Evolutionary conservation across 2,113 vertebrate species (phyloP).

Genomic region (Urocynchramus pylzowi): DNA sequence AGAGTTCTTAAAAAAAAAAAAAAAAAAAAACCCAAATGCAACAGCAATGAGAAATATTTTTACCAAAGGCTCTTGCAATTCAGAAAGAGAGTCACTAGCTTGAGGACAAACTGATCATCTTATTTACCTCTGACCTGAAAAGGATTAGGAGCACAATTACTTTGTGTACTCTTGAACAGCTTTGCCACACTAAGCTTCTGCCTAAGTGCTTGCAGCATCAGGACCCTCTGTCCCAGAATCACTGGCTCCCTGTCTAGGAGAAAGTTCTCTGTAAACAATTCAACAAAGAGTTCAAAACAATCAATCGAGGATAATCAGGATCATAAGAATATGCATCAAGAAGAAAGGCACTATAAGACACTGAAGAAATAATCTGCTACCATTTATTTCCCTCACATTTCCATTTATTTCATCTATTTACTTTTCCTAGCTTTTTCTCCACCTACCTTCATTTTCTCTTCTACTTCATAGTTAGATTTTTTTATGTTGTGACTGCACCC

Average conservation of each 20-base stretch:
- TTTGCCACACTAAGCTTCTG: neutral
- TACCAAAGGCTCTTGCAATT: neutral
- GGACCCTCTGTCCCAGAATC: neutral
- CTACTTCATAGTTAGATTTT: neutral
- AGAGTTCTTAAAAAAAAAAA: neutral
- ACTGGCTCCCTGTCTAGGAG: neutral
- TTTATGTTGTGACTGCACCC: neutral
- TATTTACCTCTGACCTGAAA: neutral
- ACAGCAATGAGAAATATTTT: constrained; percentile 4
- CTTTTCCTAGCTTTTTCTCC: neutral
- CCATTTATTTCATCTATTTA: neutral
- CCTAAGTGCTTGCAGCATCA: neutral
- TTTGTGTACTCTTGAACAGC: neutral
- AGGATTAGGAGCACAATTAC: neutral
- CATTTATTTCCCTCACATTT: neutral
- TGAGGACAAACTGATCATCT: neutral
- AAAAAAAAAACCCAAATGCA: neutral
- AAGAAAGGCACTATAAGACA: neutral
- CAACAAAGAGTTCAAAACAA: neutral
- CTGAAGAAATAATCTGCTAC: neutral
- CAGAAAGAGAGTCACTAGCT: neutral
- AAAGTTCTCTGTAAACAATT: neutral
- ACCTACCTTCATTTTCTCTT: neutral
- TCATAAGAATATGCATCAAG: neutral
- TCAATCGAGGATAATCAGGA: neutral